phyloP scores from a whole-genome alignment of 2,888 invertebrate genomes.

The Brachyptera risi region DNA sequence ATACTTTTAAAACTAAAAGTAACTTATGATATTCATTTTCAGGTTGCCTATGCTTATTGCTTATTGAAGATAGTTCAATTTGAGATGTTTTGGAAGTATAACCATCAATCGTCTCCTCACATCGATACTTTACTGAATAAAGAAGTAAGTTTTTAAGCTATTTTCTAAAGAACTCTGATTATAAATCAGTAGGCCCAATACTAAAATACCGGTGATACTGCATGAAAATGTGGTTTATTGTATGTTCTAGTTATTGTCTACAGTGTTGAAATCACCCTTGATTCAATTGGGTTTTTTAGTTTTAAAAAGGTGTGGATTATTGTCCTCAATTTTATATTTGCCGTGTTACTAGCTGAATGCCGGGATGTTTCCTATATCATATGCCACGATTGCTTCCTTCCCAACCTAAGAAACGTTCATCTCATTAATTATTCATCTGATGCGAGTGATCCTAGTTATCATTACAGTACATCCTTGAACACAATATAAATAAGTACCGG shows the following conservation, averaged over 20 bases:
- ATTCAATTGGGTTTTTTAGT: no score
- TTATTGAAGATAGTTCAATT: not conserved
- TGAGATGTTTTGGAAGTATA: conserved; percentile 78
- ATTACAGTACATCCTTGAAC: conserved; percentile 10
- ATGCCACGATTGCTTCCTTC: no score
- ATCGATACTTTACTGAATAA: conserved; percentile 73
- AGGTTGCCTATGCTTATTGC: not conserved
- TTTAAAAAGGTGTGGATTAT: no score
- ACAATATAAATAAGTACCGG: not conserved
- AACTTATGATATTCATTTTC: no score
- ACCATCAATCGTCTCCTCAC: conserved; percentile 66
- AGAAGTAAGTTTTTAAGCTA: conserved; percentile 54
- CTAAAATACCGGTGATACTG: not conserved
- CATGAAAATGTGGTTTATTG: not conserved
- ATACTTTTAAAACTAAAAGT: no score
- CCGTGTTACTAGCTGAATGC: no score
- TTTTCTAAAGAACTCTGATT: not conserved
- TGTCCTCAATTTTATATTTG: no score
- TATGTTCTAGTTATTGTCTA: not conserved
- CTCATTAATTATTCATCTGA: no score
- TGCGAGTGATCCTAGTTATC: conserved; percentile 2
- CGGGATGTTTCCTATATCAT: no score
- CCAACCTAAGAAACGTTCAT: no score
- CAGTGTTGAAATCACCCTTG: no score
- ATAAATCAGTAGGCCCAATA: not conserved